Evolutionary conservation across 2,888 invertebrate species (phyloP).

Genomic region (Andrena chrysosceles): DNA sequence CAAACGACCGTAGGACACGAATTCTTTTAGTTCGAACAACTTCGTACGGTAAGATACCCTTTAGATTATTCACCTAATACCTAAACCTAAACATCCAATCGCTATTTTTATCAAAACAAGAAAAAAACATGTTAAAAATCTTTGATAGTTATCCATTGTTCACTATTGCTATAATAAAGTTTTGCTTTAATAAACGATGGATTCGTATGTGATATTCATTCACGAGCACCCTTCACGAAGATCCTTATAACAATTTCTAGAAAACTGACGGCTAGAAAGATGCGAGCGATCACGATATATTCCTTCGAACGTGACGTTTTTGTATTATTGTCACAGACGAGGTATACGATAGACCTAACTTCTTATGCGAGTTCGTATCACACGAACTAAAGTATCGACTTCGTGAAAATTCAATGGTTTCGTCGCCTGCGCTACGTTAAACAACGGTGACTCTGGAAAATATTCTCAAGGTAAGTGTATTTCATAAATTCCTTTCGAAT

Average conservation of each 20-base stretch:
- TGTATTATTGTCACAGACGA: too few relatives aligned
- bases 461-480: slow-evolving; percentile 27
- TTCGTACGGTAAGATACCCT: slow-evolving; percentile 76
- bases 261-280: too few relatives aligned
- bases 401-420: too few relatives aligned
- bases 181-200: slow-evolving; percentile 83
- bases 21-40: slow-evolving; percentile 69
- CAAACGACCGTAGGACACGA: slow-evolving; percentile 65
- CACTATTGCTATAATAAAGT: slow-evolving; percentile 84
- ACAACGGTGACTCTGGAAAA: too few relatives aligned
- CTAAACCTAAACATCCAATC: slow-evolving; percentile 82
- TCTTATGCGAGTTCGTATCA: too few relatives aligned
- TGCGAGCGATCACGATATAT: neutral
- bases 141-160: slow-evolving; percentile 84
- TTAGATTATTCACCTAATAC: slow-evolving; percentile 80
- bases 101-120: slow-evolving; percentile 83
- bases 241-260: neutral
- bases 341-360: too few relatives aligned
- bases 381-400: too few relatives aligned
- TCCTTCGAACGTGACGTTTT: neutral
- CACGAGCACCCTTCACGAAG: neutral
- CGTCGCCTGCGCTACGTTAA: too few relatives aligned
- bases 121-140: slow-evolving; percentile 82
- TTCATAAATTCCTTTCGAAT: neutral
- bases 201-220: slow-evolving; percentile 57